phyloP scores from a whole-genome alignment of 2,888 invertebrate genomes.

The Papilio protenor region DNA sequence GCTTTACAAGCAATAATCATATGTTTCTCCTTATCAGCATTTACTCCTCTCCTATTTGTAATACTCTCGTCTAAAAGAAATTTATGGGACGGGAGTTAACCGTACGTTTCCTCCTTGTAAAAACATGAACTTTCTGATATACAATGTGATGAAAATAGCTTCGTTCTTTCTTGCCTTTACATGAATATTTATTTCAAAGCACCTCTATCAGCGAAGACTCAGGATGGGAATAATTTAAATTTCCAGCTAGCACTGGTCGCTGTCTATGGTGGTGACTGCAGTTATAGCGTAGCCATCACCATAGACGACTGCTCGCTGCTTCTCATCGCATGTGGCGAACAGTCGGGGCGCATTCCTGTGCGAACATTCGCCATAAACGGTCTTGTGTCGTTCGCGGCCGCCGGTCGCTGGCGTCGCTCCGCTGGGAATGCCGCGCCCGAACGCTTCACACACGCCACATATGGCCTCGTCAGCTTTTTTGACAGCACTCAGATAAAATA shows the following conservation, averaged over 20 bases:
- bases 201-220: not conserved
- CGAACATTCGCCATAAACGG: slow-evolving; percentile 78
- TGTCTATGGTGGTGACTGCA: not conserved
- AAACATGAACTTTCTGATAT: not conserved
- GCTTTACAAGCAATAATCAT: too few species aligned
- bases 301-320: slow-evolving; percentile 34
- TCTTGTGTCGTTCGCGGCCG: slow-evolving; percentile 60
- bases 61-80: too few species aligned
- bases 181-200: not conserved
- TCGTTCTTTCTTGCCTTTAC: not conserved
- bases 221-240: slow-evolving; percentile 27
- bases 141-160: not conserved
- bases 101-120: not conserved
- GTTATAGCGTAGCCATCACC: slow-evolving; percentile 18
- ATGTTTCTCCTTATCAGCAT: too few species aligned
- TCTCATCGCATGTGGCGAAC: slow-evolving; percentile 53
- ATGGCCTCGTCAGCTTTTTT: slow-evolving; percentile 68
- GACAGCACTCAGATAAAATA: slow-evolving; percentile 58
- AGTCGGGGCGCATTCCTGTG: slow-evolving; percentile 70
- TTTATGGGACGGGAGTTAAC: too few species aligned
- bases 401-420: slow-evolving; percentile 63
- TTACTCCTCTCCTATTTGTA: not conserved
- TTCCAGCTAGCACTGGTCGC: not conserved
- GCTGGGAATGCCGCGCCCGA: slow-evolving; percentile 71
- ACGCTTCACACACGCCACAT: slow-evolving; percentile 72